phyloP scores from a whole-genome alignment of 1,140 invertebrate genomes.

The Subanguina moxae region DNA sequence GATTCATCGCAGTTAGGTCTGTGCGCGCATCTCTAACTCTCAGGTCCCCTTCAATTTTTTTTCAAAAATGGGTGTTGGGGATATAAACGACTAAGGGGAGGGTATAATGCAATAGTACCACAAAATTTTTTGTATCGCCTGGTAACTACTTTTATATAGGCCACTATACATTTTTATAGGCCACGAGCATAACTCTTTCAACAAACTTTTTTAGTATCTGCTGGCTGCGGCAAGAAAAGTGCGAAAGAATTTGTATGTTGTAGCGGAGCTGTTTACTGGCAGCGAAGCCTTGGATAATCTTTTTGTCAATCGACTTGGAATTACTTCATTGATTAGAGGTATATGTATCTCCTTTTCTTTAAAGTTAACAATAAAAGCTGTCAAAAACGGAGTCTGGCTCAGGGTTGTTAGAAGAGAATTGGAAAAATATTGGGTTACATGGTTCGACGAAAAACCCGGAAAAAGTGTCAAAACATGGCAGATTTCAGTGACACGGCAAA shows the following conservation, averaged over 20 bases:
- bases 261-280: slow-evolving; percentile 95
- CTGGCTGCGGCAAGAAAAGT: slow-evolving; percentile 82
- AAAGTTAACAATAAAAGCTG: neutral
- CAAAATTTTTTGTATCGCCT: too few species aligned
- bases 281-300: slow-evolving; percentile 90
- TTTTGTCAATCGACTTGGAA: slow-evolving; percentile 95
- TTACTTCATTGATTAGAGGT: slow-evolving; percentile 91
- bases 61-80: too few species aligned
- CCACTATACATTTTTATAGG: neutral
- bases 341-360: slow-evolving; percentile 33
- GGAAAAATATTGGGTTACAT: too few species aligned
- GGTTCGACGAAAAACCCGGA: too few species aligned
- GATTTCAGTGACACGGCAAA: too few species aligned
- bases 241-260: slow-evolving; percentile 86
- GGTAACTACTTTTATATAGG: neutral
- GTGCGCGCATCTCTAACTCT: too few species aligned
- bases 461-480: too few species aligned
- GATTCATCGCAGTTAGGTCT: too few species aligned
- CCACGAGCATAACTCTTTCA: neutral
- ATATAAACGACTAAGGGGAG: too few species aligned
- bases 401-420: neutral
- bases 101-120: too few species aligned
- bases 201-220: slow-evolving; percentile 71
- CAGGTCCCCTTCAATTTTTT: too few species aligned
- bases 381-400: neutral